Evolutionary conservation across 2,113 vertebrate genomes (phyloP), one percentile per base, ranked within the genome.

Genomic region (Puntigrus tetrazona): DNA sequence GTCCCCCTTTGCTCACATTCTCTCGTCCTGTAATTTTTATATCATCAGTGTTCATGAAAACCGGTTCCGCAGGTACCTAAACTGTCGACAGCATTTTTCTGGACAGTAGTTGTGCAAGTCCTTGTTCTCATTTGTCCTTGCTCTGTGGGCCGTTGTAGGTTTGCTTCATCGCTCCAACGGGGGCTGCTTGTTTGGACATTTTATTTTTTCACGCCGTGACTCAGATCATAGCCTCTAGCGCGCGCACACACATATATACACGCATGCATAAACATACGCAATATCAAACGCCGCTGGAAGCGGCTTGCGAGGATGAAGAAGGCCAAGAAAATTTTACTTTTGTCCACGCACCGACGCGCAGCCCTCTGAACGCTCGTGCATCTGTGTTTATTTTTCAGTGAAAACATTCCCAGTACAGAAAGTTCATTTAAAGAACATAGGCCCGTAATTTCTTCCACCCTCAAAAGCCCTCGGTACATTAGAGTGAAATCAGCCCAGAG

Each of bases 381-480:
- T n/a, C 6, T 22, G 50, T n/a, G 75, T 14, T 59, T 78, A 78
- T 57, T 78, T 78, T 18, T 36, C 67, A 69, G 1, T 11, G 8
- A 69, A 69, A 38, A 73, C 47, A 59, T 70, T 67, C 61, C 50
- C 67, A 31, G 47, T 50, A 82, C 25, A 72, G n/a, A 83, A 70
- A 83, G 55, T 74, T 74, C 29, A 74, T 78, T 45, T 61, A 57
- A 78, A 78, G 5, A 78, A n/a, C 75, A 25, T 16, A 78, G 88
- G 22, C 84, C 84, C 83, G 81, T 86, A 27, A 50, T 84, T 87
- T 88, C 86, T 80, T 88, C 82, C 85, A 78, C 67, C 13, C 43
- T 55, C 80, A 89, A 90, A 36, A 45, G 43, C 52, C 5, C 55
- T 34, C 36, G 16, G 47, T 81, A 27, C 69, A 83, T 87, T 63